Conservation (phyloP, 1,140 invertebrate genomes). For the Dinothrombium tinctorium region DNA sequence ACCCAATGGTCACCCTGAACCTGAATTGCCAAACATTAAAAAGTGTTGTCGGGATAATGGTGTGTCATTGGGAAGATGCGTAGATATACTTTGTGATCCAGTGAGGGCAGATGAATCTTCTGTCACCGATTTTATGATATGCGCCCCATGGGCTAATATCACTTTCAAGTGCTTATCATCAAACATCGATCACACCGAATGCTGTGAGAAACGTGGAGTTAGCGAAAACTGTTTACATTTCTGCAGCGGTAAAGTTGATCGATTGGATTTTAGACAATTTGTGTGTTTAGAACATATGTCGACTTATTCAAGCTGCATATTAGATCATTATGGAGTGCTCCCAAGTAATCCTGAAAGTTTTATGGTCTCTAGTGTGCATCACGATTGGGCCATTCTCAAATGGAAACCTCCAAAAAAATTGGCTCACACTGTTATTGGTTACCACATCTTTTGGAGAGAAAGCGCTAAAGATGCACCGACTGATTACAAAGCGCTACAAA, state of each 20-base stretch:
- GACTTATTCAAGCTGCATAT: constrained; percentile 46
- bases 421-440: constrained; percentile 40
- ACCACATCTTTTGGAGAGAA: constrained; percentile 38
- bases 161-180: constrained; percentile 46
- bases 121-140: constrained; percentile 52
- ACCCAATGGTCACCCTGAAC: constrained; percentile 2
- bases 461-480: constrained; percentile 24
- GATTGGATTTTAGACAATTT: constrained; percentile 37
- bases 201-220: constrained; percentile 44
- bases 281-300: constrained; percentile 54
- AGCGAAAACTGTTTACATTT: constrained; percentile 37
- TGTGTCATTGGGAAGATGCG: constrained; percentile 40
- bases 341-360: constrained; percentile 39
- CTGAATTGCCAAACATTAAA: constrained; percentile 23
- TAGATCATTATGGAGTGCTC: constrained; percentile 54
- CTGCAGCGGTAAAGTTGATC: constrained; percentile 36
- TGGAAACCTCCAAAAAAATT: constrained; percentile 42
- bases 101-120: constrained; percentile 30
- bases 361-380: constrained; percentile 40
- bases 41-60: constrained; percentile 44
- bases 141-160: constrained; percentile 50
- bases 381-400: constrained; percentile 45
- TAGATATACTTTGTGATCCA: constrained; percentile 52
- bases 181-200: constrained; percentile 33
- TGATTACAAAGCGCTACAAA: constrained; percentile 16